Evolutionary conservation across 2,113 vertebrate genomes (phyloP).

Genomic region (Embiotoca jacksoni): DNA sequence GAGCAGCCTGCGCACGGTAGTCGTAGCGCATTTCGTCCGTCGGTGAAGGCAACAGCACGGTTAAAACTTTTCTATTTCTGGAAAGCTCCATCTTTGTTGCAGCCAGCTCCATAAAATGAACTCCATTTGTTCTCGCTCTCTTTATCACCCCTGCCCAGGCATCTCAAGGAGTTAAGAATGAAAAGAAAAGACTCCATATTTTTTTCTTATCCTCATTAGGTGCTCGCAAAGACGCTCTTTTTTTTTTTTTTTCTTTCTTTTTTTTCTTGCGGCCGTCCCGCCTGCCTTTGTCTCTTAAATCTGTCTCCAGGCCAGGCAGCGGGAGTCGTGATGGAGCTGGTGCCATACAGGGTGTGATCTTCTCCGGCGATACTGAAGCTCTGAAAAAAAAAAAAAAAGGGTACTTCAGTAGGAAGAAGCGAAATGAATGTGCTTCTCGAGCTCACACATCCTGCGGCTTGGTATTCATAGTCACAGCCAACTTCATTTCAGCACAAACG

Average conservation of each 20-base stretch:
- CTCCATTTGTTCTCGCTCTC: constrained; percentile 45
- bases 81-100: constrained; percentile 33
- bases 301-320: constrained; percentile 63
- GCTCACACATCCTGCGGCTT: constrained; percentile 34
- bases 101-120: constrained; percentile 55
- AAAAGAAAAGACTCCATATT: constrained; percentile 66
- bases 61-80: constrained; percentile 57
- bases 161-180: constrained; percentile 55
- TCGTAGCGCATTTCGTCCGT: constrained; percentile 42
- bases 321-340: constrained; percentile 64
- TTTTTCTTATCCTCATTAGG: constrained; percentile 77
- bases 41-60: constrained; percentile 21
- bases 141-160: constrained; percentile 68
- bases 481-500: constrained; percentile 51
- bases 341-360: constrained; percentile 63
- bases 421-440: constrained; percentile 45
- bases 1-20: constrained; percentile 16
- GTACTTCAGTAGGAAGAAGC: constrained; percentile 50
- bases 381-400: constrained; percentile 35
- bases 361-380: constrained; percentile 60
- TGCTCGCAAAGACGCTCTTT: constrained; percentile 36
- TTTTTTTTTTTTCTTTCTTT: background rate
- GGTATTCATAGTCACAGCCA: constrained; percentile 49
- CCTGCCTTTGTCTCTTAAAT: constrained; percentile 77
- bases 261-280: constrained; percentile 29